Base-by-base conservation (phyloP, 1,140 invertebrate species). In the Halictus rubicundus region DNA sequence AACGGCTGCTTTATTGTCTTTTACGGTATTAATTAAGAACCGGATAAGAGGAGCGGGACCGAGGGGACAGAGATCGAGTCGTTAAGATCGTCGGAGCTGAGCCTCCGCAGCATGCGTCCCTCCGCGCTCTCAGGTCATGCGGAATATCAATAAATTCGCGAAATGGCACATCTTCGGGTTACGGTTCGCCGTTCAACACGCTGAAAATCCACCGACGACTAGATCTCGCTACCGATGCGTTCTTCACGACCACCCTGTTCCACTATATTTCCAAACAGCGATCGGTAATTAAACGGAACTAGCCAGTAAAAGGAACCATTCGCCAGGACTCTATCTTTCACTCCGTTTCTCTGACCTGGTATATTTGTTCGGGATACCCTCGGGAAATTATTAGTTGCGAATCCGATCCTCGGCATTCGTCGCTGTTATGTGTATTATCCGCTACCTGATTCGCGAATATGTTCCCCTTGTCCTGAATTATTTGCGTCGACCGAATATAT, bases 361-460 rank as follows among this genome's bases (percentile, higher is more conserved):
- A 27, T 78, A n/a, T 64, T 69, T 49, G 49, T 25, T 21, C 19
- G 21, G 32, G 32, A 57, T 49, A 37, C 68, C 57, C 78, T 16
- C 68, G 72, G 72, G 54, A 83, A 83, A 83, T 81, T 71, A 83
- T 77, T 64, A 74, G 46, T 21, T 27, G 10, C 46, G 10, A 54
- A 68, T 52, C 65, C 42, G 52, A 52, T 16, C 57, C 27, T 25
- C 25, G 57, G 23, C 66, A 23, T 42, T 19, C 54, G 12, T 3
- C 14, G 63, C 12, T 14, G 3, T 23, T 19, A 32, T 32, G 5
- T 32, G 16, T 32, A 21, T 57, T 27, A 75, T 54, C 61, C 19
- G 14, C 49, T 27, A 32, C 25, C n/a, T 25, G 25, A 77, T 61
- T 69, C n/a, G 23, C 32, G 39, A 63, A 59, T 57, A 9, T 5